Evolutionary conservation across 2,113 vertebrate genomes (phyloP).

Genomic region (Tachysurus vachellii): DNA sequence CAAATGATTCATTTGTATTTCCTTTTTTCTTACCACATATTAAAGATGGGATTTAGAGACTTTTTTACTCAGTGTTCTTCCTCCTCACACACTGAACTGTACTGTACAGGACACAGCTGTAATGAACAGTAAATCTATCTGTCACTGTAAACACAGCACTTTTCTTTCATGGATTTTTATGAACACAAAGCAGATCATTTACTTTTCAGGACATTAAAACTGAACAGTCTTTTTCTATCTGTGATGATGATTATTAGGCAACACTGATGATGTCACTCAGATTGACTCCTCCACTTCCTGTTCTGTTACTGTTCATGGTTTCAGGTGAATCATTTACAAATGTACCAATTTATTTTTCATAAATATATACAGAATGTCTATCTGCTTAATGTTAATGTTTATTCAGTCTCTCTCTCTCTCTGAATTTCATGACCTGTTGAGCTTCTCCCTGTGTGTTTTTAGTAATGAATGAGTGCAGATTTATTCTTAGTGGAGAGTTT

Average conservation of each 20-base stretch:
- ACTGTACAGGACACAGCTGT: not conserved
- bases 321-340: conserved; percentile 1
- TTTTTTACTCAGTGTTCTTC: too few relatives aligned
- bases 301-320: conserved; percentile 26
- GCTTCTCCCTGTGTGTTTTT: not conserved
- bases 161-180: not conserved
- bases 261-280: not conserved
- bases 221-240: not conserved
- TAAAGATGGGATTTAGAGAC: too few relatives aligned
- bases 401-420: not conserved
- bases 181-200: not conserved
- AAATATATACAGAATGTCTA: too few relatives aligned
- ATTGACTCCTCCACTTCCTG: conserved; percentile 14
- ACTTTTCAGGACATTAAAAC: not conserved
- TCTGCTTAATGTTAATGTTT: not conserved
- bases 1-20: not conserved
- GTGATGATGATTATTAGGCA: not conserved
- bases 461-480: not conserved
- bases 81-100: not conserved
- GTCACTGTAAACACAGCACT: not conserved
- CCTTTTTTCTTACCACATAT: too few relatives aligned
- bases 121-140: not conserved
- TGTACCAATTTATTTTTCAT: not conserved
- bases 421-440: not conserved
- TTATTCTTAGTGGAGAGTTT: not conserved